Evolutionary conservation across 2,113 vertebrate genomes (phyloP).

Genomic region (Eleginops maclovinus): DNA sequence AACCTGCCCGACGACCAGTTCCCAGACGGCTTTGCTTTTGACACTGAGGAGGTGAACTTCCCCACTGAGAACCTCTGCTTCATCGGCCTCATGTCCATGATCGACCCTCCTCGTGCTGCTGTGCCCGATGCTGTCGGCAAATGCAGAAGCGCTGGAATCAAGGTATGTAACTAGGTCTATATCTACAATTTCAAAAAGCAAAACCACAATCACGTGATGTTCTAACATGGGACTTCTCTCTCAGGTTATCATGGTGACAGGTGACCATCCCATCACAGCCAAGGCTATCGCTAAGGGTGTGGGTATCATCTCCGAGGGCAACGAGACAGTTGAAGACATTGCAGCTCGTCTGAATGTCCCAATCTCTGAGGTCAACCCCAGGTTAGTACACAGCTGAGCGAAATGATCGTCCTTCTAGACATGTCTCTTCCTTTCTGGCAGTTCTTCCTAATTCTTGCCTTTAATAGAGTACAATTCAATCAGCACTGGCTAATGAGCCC

Average conservation of each 20-base stretch:
- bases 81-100: constrained; percentile 95
- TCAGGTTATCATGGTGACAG: constrained; percentile 96
- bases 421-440: background rate
- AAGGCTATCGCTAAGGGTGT: constrained; percentile 95
- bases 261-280: constrained; percentile 95
- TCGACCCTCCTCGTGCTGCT: constrained; percentile 90
- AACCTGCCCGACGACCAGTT: constrained; percentile 88
- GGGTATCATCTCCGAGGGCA: constrained; percentile 96
- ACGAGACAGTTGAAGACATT: constrained; percentile 95
- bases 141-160: constrained; percentile 94
- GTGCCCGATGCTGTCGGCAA: constrained; percentile 93
- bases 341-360: constrained; percentile 92
- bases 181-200: too few species aligned
- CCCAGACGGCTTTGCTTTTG: constrained; percentile 88
- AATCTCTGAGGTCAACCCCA: constrained; percentile 90
- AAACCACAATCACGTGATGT: background rate
- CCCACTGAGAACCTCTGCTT: constrained; percentile 91
- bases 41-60: constrained; percentile 91
- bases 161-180: constrained; percentile 75
- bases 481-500: constrained; percentile 1
- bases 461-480: constrained; percentile 27
- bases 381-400: constrained; percentile 73
- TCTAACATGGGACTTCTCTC: too few species aligned
- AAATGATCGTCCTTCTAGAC: background rate
- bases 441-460: background rate